Conservation (phyloP, 2,797 vertebrate genomes). For the Cossypha niveicapilla region DNA sequence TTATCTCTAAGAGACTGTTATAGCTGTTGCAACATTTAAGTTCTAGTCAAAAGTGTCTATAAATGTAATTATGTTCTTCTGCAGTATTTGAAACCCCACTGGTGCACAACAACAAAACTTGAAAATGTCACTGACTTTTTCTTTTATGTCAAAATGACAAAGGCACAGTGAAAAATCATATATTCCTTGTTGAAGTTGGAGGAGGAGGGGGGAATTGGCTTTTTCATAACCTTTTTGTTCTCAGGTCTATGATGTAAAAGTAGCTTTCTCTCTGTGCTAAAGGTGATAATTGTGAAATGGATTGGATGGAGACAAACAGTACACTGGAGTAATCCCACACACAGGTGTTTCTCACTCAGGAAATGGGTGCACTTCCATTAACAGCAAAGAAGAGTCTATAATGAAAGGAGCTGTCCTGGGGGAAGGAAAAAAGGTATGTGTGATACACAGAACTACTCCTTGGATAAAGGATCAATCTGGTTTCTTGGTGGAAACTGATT, state of each 20-base stretch:
- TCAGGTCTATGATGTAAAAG: background rate
- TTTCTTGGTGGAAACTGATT: background rate
- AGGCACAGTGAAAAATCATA: background rate
- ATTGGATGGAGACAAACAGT: background rate
- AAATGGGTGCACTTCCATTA: background rate
- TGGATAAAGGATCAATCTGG: background rate
- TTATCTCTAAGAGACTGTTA: background rate
- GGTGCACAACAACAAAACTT: background rate
- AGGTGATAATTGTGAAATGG: background rate
- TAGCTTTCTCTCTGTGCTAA: background rate
- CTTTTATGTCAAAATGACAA: background rate
- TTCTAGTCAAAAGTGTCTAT: background rate
- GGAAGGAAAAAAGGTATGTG: background rate
- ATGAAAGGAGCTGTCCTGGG: background rate
- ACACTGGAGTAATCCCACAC: background rate
- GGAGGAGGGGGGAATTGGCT: background rate
- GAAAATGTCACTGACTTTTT: background rate
- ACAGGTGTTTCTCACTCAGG: background rate
- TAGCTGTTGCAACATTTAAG: background rate
- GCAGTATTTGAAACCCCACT: background rate
- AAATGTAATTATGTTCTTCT: conserved; percentile 6
- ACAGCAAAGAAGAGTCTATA: background rate
- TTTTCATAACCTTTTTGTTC: background rate
- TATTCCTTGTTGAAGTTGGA: background rate
- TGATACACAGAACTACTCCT: background rate